Conservation (phyloP, 1,140 invertebrate genomes). For the Cyclargus thomasi region DNA sequence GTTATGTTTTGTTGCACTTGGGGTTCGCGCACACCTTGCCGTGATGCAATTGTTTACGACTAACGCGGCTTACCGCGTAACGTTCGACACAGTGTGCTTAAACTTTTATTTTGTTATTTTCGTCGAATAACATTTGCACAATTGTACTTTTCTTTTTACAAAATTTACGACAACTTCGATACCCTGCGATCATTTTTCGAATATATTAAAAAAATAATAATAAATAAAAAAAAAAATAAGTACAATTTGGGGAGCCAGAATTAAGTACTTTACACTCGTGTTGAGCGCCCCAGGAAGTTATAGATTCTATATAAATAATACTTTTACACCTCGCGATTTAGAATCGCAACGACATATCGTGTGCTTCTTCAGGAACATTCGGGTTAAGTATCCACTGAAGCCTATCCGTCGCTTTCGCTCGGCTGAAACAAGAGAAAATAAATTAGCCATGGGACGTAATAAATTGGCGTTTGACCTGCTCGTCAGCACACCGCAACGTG, state of each 20-base stretch:
- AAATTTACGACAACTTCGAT: not conserved
- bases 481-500: not conserved
- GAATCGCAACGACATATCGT: conserved; percentile 32
- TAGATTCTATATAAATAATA: conserved; percentile 9
- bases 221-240: conserved; percentile 10
- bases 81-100: too few species aligned
- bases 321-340: conserved; percentile 8
- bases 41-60: too few species aligned
- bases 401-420: conserved; percentile 30
- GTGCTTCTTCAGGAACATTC: conserved; percentile 52
- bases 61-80: too few species aligned
- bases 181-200: not conserved
- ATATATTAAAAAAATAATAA: not conserved
- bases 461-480: too few species aligned
- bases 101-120: not conserved
- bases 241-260: not conserved
- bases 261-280: conserved; percentile 5
- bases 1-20: too few species aligned
- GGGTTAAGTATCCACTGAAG: conserved; percentile 17
- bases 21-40: too few species aligned
- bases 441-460: not conserved
- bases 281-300: not conserved
- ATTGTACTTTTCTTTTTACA: not conserved
- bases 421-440: conserved; percentile 37
- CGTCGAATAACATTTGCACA: not conserved